Evolutionary conservation across 1,140 invertebrate genomes (phyloP).

Genomic region (Xylocopa sonorina): DNA sequence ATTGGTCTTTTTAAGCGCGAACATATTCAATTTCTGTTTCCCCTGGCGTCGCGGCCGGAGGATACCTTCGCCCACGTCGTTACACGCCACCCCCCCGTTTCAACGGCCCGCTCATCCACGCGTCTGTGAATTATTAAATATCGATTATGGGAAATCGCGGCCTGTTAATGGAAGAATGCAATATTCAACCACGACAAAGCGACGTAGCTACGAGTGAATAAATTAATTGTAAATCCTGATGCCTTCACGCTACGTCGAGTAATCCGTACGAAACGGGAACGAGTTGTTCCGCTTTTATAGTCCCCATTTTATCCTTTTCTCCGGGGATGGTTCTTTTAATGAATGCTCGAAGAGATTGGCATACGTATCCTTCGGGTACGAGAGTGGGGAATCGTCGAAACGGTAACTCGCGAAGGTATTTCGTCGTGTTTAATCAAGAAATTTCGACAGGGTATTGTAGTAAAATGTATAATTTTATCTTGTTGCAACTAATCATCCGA

Average conservation of each 20-base stretch:
- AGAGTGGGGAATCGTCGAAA: too few species aligned
- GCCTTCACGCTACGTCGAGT: conserved; percentile 26
- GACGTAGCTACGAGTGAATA: conserved; percentile 40
- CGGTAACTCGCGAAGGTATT: too few species aligned
- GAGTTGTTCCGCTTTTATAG: not conserved
- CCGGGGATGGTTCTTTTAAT: too few species aligned
- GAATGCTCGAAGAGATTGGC: too few species aligned
- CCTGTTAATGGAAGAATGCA: conserved; percentile 64
- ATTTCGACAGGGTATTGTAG: too few species aligned
- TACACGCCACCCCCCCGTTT: too few species aligned
- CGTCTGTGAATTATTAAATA: conserved; percentile 56
- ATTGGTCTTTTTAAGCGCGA: conserved; percentile 42
- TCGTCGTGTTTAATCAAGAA: too few species aligned
- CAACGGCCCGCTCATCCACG: not conserved
- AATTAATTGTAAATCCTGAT: conserved; percentile 58
- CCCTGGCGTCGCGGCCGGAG: not conserved
- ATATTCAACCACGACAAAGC: conserved; percentile 60
- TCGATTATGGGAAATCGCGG: conserved; percentile 53
- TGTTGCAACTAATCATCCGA: too few species aligned
- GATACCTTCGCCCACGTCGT: not conserved
- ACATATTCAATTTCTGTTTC: conserved; percentile 47
- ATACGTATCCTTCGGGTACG: too few species aligned
- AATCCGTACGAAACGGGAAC: not conserved
- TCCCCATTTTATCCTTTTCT: too few species aligned
- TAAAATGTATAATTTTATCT: too few species aligned